phyloP scores from a whole-genome alignment of 2,888 invertebrate genomes.

The Pandemis corylana region DNA sequence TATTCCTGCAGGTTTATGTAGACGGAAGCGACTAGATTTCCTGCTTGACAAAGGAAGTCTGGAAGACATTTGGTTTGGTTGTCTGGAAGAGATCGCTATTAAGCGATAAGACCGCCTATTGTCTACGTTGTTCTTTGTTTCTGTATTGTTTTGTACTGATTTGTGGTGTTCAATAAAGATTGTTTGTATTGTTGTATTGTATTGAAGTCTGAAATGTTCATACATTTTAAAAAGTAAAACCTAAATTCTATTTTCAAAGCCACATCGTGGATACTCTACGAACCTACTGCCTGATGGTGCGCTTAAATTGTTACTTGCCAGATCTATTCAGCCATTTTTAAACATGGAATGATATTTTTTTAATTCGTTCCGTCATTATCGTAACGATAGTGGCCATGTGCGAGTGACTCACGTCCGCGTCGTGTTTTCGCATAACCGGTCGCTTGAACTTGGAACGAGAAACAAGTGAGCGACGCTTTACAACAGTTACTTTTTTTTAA shows the following conservation, averaged over 20 bases:
- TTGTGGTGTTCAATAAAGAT: too few relatives aligned
- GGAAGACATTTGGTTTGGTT: too few relatives aligned
- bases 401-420: constrained; percentile 58
- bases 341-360: constrained; percentile 31
- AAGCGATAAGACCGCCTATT: too few relatives aligned
- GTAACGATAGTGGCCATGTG: constrained; percentile 48
- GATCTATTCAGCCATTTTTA: constrained; percentile 6
- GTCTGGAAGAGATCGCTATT: too few relatives aligned
- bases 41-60: background rate
- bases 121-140: too few relatives aligned
- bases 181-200: too few relatives aligned
- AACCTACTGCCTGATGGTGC: background rate
- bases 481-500: constrained; percentile 42
- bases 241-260: background rate
- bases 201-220: background rate
- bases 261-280: background rate
- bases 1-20: constrained; percentile 15
- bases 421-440: constrained; percentile 60
- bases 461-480: constrained; percentile 42
- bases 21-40: constrained; percentile 26
- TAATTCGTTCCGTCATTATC: constrained; percentile 32
- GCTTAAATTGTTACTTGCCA: constrained; percentile 14
- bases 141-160: too few relatives aligned
- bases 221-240: background rate
- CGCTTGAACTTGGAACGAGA: constrained; percentile 44